Conservation (phyloP, 92 coral and sea anemone species). For the Phenganax subtilis region DNA sequence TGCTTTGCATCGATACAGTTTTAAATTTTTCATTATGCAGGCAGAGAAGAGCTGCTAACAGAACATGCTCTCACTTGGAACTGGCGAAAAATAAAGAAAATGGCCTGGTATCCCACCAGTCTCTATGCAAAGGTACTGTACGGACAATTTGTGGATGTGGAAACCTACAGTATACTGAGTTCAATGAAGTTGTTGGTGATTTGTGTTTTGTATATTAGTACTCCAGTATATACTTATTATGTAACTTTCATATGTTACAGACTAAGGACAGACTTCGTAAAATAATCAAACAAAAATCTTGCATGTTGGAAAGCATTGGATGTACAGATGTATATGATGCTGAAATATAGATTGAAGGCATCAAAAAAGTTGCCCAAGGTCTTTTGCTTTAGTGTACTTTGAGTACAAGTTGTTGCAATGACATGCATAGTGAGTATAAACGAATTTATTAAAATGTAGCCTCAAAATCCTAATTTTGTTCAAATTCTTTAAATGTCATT, state of each 20-base stretch:
- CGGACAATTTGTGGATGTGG: no score
- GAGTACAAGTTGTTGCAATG: neutral
- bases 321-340: slow-evolving; percentile 7
- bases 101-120: slow-evolving; percentile 28
- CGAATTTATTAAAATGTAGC: no score
- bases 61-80: slow-evolving; percentile 53
- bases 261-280: slow-evolving; percentile 21
- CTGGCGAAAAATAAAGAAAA: slow-evolving; percentile 34
- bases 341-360: slow-evolving; percentile 31
- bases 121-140: slow-evolving; percentile 38
- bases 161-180: no score
- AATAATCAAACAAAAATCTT: slow-evolving; percentile 12
- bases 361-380: slow-evolving; percentile 39
- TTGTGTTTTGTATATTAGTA: no score
- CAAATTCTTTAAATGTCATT: neutral
- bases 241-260: neutral
- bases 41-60: slow-evolving; percentile 44
- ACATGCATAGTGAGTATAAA: no score
- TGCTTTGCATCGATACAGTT: no score
- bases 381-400: neutral
- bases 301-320: slow-evolving; percentile 9
- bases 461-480: no score
- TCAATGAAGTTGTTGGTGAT: no score
- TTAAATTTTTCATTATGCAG: neutral
- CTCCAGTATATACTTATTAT: no score